phyloP scores from a whole-genome alignment of 2,113 vertebrate species.

The Phodopus roborovskii region DNA sequence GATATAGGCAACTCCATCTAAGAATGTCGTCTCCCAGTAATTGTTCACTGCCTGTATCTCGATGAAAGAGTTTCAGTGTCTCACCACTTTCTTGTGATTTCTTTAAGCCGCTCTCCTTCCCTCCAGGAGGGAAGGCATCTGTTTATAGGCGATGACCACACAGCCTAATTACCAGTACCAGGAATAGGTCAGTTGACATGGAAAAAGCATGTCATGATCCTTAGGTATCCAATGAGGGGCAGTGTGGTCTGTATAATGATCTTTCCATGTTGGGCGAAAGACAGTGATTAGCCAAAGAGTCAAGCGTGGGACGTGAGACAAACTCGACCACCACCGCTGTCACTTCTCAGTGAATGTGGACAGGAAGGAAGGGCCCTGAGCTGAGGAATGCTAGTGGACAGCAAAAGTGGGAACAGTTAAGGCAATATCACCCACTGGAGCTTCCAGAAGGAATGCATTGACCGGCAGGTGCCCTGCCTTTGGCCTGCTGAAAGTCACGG shows the following conservation, averaged over 20 bases:
- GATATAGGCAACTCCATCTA: too few relatives aligned
- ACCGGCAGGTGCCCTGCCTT: accelerated
- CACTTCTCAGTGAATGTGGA: not conserved
- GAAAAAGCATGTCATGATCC: not conserved
- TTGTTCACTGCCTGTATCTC: not conserved
- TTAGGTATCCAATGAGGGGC: too few relatives aligned
- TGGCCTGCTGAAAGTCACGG: accelerated
- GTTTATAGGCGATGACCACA: not conserved
- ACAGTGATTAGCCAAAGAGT: accelerated
- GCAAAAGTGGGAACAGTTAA: not conserved
- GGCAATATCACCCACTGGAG: accelerated
- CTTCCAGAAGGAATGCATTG: not conserved
- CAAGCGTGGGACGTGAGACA: not conserved
- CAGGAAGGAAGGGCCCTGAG: too few relatives aligned
- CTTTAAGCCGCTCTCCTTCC: not conserved
- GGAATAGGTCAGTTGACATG: accelerated
- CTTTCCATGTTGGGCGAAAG: not conserved
- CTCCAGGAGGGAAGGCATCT: not conserved
- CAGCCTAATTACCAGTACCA: not conserved
- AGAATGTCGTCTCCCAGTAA: not conserved
- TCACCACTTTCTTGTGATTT: not conserved
- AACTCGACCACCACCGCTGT: not conserved
- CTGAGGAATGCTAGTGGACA: not conserved
- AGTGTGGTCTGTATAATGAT: accelerated
- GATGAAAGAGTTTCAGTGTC: too few relatives aligned